Evolutionary conservation across 2,797 vertebrate species (phyloP).

Genomic region (Lutjanus argentimaculatus): DNA sequence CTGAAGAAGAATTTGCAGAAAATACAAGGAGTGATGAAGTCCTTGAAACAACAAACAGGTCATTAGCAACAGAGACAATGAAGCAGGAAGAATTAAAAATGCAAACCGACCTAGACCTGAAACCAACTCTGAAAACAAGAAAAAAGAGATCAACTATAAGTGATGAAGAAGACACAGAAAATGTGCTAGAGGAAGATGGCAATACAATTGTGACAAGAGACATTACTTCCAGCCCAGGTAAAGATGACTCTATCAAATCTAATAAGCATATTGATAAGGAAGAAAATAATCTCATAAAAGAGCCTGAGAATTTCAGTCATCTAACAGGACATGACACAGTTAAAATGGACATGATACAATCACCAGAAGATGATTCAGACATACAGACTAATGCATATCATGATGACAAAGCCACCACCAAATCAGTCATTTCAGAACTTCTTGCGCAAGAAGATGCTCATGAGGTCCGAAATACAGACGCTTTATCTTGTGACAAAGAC

Average conservation of each 20-base stretch:
- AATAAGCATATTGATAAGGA: slow-evolving; percentile 22
- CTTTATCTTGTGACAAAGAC: slow-evolving; percentile 20
- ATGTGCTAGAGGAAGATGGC: not conserved
- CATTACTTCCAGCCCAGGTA: not conserved
- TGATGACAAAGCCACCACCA: not conserved
- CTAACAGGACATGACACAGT: slow-evolving; percentile 30
- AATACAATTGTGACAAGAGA: slow-evolving; percentile 11
- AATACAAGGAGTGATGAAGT: slow-evolving; percentile 12
- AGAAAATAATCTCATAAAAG: slow-evolving; percentile 13
- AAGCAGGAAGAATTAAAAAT: slow-evolving; percentile 33
- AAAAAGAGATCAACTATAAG: slow-evolving; percentile 2
- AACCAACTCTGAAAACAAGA: not conserved
- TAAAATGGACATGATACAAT: slow-evolving; percentile 35
- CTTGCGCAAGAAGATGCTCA: slow-evolving; percentile 28
- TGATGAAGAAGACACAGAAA: slow-evolving; percentile 14
- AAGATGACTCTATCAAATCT: slow-evolving; percentile 6
- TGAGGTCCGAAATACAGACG: slow-evolving; percentile 18
- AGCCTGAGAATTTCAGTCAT: slow-evolving; percentile 4
- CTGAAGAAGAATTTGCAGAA: slow-evolving; percentile 28
- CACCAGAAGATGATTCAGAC: slow-evolving; percentile 38
- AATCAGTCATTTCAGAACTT: not conserved
- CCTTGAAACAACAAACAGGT: slow-evolving; percentile 12
- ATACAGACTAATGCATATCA: slow-evolving; percentile 31
- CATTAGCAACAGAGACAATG: slow-evolving; percentile 3
- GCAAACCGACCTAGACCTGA: not conserved